Percentiles rank a stretch among this genome's conserved stretches.
phyloP scores from a whole-genome alignment of 1,140 invertebrate genomes.

The Leptoteleia sp. region DNA sequence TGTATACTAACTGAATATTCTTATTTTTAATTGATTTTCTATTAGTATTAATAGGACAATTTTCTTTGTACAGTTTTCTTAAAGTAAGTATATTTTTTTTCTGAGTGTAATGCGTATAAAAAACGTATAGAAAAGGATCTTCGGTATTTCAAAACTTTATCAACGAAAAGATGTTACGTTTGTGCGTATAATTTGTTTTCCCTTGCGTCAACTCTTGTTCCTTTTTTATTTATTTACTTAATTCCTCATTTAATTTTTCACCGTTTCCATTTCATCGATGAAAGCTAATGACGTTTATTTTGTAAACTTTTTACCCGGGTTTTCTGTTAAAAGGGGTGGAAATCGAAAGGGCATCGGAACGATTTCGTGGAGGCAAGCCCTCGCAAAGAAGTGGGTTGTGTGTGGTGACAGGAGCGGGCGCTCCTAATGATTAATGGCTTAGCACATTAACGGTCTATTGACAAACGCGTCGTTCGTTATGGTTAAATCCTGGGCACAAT shows the following conservation, averaged over 20 bases:
- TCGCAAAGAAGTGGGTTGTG: constrained; percentile 68
- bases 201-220: too few species aligned
- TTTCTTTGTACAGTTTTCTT: too few species aligned
- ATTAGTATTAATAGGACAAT: too few species aligned
- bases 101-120: too few species aligned
- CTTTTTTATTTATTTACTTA: too few species aligned
- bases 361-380: constrained; percentile 65
- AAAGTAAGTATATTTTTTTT: too few species aligned
- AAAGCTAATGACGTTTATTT: constrained; percentile 40
- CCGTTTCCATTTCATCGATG: constrained; percentile 28
- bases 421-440: constrained; percentile 81
- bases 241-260: constrained; percentile 17
- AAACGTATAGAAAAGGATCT: too few species aligned
- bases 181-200: too few species aligned
- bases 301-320: constrained; percentile 30
- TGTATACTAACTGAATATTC: too few species aligned
- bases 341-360: constrained; percentile 61
- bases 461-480: constrained; percentile 78
- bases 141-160: too few species aligned
- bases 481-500: constrained; percentile 62
- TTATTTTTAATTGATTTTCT: too few species aligned
- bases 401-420: constrained; percentile 73
- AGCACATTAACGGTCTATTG: constrained; percentile 81
- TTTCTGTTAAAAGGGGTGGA: constrained; percentile 57
- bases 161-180: too few species aligned